These are phyloP conservation scores for Euura lappo DNA, from an alignment of 1,140 invertebrate species.

Conservation along the genomic window DNA sequence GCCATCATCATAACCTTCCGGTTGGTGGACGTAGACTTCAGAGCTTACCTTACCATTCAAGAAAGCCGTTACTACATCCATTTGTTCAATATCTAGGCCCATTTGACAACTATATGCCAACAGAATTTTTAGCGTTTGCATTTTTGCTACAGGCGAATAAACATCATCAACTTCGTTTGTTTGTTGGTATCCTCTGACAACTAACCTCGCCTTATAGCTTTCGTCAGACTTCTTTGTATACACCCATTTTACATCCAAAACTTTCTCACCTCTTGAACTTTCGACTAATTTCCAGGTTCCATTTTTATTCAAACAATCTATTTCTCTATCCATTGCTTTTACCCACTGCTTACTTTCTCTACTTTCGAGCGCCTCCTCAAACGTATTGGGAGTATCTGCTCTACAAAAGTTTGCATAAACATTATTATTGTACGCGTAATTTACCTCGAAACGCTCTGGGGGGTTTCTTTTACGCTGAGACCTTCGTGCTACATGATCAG, in stretches of 20 bases:
- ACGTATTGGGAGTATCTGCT: background rate
- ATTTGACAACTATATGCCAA: conserved; percentile 19
- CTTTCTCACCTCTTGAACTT: conserved; percentile 20
- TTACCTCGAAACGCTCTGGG: background rate
- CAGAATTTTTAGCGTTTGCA: conserved; percentile 22
- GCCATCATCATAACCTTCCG: conserved; percentile 35
- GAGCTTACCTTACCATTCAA: conserved; percentile 47
- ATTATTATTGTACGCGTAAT: background rate
- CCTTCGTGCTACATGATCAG: background rate
- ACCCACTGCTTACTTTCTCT: conserved; percentile 15
- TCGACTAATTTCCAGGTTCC: conserved; percentile 29
- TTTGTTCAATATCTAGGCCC: conserved; percentile 28
- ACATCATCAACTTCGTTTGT: conserved; percentile 23
- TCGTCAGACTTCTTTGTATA: conserved; percentile 26
- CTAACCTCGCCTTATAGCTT: conserved; percentile 29
- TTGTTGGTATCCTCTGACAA: conserved; percentile 27
- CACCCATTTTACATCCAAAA: conserved; percentile 29
- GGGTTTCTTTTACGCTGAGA: background rate
- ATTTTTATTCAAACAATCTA: conserved; percentile 25
- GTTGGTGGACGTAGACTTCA: conserved; percentile 47
- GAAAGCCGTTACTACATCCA: conserved; percentile 52
- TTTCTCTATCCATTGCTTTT: conserved; percentile 26
- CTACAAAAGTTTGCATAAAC: background rate
- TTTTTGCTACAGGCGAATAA: conserved; percentile 27
- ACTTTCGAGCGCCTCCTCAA: conserved; percentile 14